phyloP scores from a whole-genome alignment of 1,140 invertebrate genomes.

The Centruroides vittatus region DNA sequence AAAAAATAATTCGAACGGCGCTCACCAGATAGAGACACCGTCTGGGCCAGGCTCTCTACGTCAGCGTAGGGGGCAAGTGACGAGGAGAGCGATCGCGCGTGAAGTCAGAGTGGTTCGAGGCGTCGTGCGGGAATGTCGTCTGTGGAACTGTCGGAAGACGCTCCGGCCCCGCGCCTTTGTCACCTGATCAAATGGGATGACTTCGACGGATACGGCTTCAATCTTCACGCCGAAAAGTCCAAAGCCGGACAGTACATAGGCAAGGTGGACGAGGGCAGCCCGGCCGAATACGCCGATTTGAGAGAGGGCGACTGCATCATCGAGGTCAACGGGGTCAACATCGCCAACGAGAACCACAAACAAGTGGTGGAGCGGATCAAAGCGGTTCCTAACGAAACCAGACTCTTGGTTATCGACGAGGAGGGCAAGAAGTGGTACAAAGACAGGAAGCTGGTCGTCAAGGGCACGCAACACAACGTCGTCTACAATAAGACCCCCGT shows the following conservation, averaged over 20 bases:
- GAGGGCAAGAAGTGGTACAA: slow-evolving; percentile 61
- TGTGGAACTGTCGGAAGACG: slow-evolving; percentile 18
- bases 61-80: too few relatives aligned
- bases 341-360: slow-evolving; percentile 79
- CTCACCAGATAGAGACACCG: too few relatives aligned
- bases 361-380: slow-evolving; percentile 82
- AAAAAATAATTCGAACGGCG: too few relatives aligned
- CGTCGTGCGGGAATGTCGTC: background rate
- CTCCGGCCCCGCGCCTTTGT: slow-evolving; percentile 45
- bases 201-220: slow-evolving; percentile 97
- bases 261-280: slow-evolving; percentile 86
- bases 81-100: too few relatives aligned
- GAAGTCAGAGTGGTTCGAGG: too few relatives aligned
- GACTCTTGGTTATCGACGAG: slow-evolving; percentile 71
- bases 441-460: slow-evolving; percentile 46
- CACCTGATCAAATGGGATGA: slow-evolving; percentile 81
- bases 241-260: slow-evolving; percentile 93
- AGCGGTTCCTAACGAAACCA: slow-evolving; percentile 68
- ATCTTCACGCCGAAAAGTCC: slow-evolving; percentile 92
- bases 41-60: too few relatives aligned
- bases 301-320: slow-evolving; percentile 82
- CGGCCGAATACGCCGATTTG: slow-evolving; percentile 77
- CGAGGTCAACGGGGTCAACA: slow-evolving; percentile 84
- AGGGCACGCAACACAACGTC: slow-evolving; percentile 41
- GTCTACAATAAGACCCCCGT: slow-evolving; percentile 24